Evolutionary conservation across 2,797 vertebrate genomes (phyloP).

Genomic region (Denticeps clupeoides): DNA sequence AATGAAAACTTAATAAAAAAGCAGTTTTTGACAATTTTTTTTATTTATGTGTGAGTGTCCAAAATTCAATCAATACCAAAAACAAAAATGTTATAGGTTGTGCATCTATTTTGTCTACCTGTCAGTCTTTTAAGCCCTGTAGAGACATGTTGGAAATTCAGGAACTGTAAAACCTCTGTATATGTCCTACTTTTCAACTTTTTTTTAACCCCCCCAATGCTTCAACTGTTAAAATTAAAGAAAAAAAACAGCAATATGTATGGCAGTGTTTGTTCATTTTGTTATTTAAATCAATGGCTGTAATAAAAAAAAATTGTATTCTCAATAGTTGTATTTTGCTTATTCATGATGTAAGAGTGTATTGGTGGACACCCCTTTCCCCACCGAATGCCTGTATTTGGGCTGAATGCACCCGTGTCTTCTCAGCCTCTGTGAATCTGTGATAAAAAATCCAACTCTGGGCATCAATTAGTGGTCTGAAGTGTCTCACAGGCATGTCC

Average conservation of each 20-base stretch:
- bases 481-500: too few species aligned
- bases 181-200: constrained; percentile 60
- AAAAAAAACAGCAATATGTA: constrained; percentile 73
- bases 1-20: constrained; percentile 29
- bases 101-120: constrained; percentile 23
- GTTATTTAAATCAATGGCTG: constrained; percentile 65
- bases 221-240: constrained; percentile 39
- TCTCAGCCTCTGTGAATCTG: not conserved
- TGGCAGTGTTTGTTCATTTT: constrained; percentile 63
- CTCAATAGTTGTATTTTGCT: constrained; percentile 36
- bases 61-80: constrained; percentile 26
- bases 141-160: constrained; percentile 63
- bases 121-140: constrained; percentile 42
- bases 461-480: too few species aligned
- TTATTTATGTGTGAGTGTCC: constrained; percentile 19
- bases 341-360: constrained; percentile 20
- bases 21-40: constrained; percentile 19
- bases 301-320: constrained; percentile 44
- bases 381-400: not conserved
- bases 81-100: constrained; percentile 19
- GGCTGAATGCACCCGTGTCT: not conserved
- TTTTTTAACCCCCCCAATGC: constrained; percentile 59
- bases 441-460: too few species aligned
- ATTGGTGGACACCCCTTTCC: constrained; percentile 19
- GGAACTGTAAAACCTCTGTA: constrained; percentile 61